Evolutionary conservation across 2,113 vertebrate genomes (phyloP).

Genomic region (Prionailurus viverrinus): DNA sequence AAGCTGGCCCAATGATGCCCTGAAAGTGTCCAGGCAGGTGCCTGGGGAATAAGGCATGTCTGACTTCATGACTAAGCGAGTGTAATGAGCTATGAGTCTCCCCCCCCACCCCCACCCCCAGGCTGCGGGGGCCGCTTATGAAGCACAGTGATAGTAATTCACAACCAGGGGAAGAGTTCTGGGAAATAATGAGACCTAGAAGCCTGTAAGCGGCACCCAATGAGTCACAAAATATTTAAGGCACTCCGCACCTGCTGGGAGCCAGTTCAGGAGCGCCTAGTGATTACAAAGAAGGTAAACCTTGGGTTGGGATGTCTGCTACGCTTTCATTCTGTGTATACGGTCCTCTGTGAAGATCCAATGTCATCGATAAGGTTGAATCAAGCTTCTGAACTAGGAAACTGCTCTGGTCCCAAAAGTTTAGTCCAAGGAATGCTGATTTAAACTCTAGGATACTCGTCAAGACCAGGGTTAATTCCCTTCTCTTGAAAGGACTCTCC

Average conservation of each 20-base stretch:
- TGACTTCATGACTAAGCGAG: accelerated
- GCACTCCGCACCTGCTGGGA: no score
- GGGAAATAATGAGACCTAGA: background rate
- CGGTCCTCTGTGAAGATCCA: background rate
- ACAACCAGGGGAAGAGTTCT: background rate
- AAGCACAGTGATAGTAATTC: accelerated
- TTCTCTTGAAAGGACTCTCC: background rate
- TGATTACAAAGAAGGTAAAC: background rate
- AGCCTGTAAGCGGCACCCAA: background rate
- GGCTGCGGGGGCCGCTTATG: background rate
- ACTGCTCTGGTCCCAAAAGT: background rate
- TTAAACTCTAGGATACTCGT: background rate
- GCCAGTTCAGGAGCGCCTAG: background rate
- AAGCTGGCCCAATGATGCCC: accelerated
- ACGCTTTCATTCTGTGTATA: background rate
- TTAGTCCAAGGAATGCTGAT: background rate
- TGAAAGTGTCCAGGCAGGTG: accelerated
- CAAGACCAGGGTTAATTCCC: background rate
- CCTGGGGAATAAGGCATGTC: background rate
- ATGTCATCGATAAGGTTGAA: background rate
- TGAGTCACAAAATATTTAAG: background rate
- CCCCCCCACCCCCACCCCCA: background rate
- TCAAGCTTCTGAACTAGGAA: background rate
- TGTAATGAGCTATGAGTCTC: accelerated
- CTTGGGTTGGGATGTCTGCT: background rate